Base-by-base conservation (phyloP, 2,113 vertebrate species). In the Microcebus murinus region DNA sequence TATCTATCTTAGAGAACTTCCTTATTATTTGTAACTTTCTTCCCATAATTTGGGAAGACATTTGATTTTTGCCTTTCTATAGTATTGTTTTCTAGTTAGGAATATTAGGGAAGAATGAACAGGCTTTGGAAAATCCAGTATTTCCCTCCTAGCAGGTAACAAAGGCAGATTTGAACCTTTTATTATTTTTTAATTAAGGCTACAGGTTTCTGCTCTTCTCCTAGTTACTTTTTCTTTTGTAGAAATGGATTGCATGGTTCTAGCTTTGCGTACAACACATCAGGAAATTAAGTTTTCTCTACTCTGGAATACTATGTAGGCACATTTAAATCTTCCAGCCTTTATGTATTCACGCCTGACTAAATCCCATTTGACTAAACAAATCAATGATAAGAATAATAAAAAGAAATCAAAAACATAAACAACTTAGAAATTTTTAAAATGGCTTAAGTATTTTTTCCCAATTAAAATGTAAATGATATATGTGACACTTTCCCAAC, bases 391-490 rank as follows among this genome's bases (percentile, higher is more conserved):
- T 88, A 67, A 93, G 79, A 70, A 88, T 88, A 70, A 59, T 86
- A 45, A 81, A 92, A 88, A 76, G 23, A 71, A 95, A 67, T 93
- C 71, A 90, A 55, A 68, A 81, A 86, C 27, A 70, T 36, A 63
- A 77, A 61, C 31, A 90, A 50, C 48, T 88, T 68, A 55, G 21
- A 94, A 83, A 55, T 55, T 45, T 93, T 59, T 45, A 12, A 70
- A 94, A 55, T 81, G 50, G 8, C 71, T 87, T 90, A 55, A 50
- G 4, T 77, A 12, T 87, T 95, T 17, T 87, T 95, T 95, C 21
- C 15, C 76, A 89, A 70, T 93, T 31, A 83, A 55, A 34, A 74
- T 70, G 6, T 91, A 93, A 92, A 86, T 91, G 45, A 55, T 82
- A 9, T 74, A 70, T 71, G 0, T 55, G 81, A 68, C 20, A 34